Percentiles rank a stretch among this genome's conserved stretches.
These are phyloP conservation scores for Lophotriccus pileatus DNA, from an alignment of 2,797 vertebrate genomes.

Conservation along the genomic window DNA sequence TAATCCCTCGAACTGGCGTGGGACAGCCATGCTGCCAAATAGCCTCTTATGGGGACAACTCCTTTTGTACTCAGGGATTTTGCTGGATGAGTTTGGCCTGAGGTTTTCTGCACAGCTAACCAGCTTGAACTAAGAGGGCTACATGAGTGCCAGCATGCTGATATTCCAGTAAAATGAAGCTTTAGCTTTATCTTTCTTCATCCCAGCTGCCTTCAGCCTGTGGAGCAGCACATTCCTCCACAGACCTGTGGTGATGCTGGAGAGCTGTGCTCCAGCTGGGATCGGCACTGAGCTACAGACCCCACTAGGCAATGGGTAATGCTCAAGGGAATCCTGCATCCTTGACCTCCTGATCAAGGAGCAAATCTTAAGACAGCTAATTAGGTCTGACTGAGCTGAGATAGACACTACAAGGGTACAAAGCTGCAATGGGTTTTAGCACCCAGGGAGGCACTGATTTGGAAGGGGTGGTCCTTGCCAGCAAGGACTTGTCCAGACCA, in stretches of 20 bases:
- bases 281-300: background rate
- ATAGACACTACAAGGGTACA: background rate
- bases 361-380: background rate
- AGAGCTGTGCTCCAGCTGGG: background rate
- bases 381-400: background rate
- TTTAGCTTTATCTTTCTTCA: background rate
- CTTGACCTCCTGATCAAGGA: background rate
- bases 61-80: background rate
- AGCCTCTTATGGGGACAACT: background rate
- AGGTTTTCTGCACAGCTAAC: background rate
- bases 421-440: background rate
- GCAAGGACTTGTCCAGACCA: background rate
- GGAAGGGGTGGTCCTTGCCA: background rate
- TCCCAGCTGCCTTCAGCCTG: background rate
- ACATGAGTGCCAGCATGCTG: rapidly evolving
- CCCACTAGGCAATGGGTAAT: rapidly evolving
- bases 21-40: background rate
- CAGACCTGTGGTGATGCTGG: background rate
- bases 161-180: background rate
- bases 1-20: background rate
- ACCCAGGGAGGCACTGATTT: background rate
- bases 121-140: background rate
- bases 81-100: background rate
- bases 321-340: background rate
- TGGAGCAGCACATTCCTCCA: rapidly evolving